Conservation (phyloP, 2,797 vertebrate species). For the Melopsittacus undulatus region DNA sequence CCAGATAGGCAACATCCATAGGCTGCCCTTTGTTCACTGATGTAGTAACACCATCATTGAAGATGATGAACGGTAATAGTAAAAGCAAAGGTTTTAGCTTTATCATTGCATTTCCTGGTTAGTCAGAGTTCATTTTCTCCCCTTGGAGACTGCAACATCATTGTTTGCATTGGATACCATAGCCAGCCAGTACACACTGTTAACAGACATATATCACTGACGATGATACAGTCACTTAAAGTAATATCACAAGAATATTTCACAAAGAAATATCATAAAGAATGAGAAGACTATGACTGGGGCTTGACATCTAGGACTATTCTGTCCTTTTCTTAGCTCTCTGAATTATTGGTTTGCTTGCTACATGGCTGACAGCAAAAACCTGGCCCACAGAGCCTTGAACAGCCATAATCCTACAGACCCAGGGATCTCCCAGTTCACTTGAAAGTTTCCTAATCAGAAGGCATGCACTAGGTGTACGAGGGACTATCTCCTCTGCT, state of each 20-base stretch:
- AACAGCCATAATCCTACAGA: background rate
- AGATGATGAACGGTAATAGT: background rate
- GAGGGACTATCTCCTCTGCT: background rate
- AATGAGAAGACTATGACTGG: background rate
- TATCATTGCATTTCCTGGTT: background rate
- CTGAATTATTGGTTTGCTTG: background rate
- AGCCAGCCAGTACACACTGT: background rate
- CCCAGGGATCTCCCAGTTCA: background rate
- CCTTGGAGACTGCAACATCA: background rate
- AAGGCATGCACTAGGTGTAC: fast-evolving
- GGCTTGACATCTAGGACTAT: background rate
- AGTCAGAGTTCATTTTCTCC: background rate
- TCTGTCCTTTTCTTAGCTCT: background rate
- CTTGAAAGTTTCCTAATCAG: background rate
- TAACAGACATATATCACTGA: background rate
- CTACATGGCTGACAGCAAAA: background rate
- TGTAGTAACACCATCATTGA: background rate
- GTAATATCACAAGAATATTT: background rate
- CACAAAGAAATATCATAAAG: background rate
- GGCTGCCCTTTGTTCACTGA: background rate
- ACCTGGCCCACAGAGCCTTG: background rate
- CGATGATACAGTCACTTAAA: background rate
- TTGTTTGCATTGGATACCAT: background rate
- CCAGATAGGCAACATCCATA: background rate
- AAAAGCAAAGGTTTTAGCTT: background rate